These are phyloP conservation scores for Melanostigma gelatinosum DNA, from an alignment of 2,113 vertebrate species.

Conservation along the genomic window DNA sequence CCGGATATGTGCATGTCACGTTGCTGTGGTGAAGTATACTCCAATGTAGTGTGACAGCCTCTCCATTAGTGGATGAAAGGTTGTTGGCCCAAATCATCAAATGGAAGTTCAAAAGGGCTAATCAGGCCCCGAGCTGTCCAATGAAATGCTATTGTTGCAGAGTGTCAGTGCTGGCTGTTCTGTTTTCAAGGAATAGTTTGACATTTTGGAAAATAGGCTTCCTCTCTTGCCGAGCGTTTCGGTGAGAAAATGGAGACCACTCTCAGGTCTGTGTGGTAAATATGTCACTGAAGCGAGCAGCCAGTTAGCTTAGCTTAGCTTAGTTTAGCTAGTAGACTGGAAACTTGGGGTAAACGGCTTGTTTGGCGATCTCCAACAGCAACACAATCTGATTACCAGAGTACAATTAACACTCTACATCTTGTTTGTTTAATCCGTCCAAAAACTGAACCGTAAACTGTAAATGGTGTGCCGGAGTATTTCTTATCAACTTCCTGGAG, in stretches of 20 bases:
- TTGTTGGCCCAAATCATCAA: conserved; percentile 51
- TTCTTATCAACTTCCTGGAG: background rate
- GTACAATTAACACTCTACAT: no score
- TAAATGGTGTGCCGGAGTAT: background rate
- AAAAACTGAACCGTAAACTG: background rate
- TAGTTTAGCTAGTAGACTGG: no score
- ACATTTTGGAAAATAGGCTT: background rate
- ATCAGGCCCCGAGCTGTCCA: conserved; percentile 35
- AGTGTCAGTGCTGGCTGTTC: background rate
- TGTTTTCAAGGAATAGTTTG: background rate
- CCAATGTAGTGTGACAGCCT: conserved; percentile 51
- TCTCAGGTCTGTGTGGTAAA: background rate
- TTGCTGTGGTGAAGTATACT: conserved; percentile 37
- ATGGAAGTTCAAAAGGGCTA: conserved; percentile 60
- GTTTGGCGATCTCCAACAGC: background rate
- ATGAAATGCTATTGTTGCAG: conserved; percentile 17
- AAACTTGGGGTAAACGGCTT: background rate
- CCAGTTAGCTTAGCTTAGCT: no score
- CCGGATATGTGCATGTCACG: conserved; percentile 34
- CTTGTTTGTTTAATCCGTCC: background rate
- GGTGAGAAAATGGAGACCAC: background rate
- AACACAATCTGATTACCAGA: background rate
- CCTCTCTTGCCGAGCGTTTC: background rate
- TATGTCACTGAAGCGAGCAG: background rate
- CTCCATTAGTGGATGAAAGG: conserved; percentile 70